Evolutionary conservation across 2,888 invertebrate species (phyloP).

Genomic region (Cheilosia grossa): DNA sequence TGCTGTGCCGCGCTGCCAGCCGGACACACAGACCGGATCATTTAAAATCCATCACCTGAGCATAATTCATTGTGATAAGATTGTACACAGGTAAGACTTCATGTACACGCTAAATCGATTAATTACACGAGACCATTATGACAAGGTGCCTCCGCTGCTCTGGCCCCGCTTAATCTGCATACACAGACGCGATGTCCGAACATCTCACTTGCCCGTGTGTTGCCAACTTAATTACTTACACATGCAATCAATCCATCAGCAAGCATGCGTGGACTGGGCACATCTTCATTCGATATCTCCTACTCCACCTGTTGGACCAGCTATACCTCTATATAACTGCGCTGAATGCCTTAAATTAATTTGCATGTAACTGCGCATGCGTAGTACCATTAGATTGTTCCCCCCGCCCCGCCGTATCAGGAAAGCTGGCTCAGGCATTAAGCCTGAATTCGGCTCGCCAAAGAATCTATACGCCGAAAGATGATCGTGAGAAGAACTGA

Average conservation of each 20-base stretch:
- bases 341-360: slow-evolving; percentile 58
- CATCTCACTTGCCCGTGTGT: slow-evolving; percentile 41
- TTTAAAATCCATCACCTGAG: slow-evolving; percentile 66
- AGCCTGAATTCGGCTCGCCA: slow-evolving; percentile 16
- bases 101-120: slow-evolving; percentile 69
- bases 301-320: slow-evolving; percentile 30
- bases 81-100: slow-evolving; percentile 61
- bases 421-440: slow-evolving; percentile 6
- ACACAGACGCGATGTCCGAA: not conserved
- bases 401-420: not conserved
- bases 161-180: slow-evolving; percentile 17
- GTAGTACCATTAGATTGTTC: slow-evolving; percentile 40
- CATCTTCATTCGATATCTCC: slow-evolving; percentile 51
- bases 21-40: slow-evolving; percentile 31
- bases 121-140: slow-evolving; percentile 71
- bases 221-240: slow-evolving; percentile 58
- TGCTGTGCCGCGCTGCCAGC: not conserved
- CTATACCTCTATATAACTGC: slow-evolving; percentile 5
- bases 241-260: slow-evolving; percentile 70
- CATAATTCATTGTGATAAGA: slow-evolving; percentile 69
- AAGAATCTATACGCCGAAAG: slow-evolving; percentile 32
- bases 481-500: slow-evolving; percentile 68
- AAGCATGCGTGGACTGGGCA: slow-evolving; percentile 65
- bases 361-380: slow-evolving; percentile 55
- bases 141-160: slow-evolving; percentile 42